Percentiles rank a stretch among this genome's conserved stretches.
Evolutionary conservation across 1,140 invertebrate species (phyloP).

Genomic region (Chlorops oryzae): DNA sequence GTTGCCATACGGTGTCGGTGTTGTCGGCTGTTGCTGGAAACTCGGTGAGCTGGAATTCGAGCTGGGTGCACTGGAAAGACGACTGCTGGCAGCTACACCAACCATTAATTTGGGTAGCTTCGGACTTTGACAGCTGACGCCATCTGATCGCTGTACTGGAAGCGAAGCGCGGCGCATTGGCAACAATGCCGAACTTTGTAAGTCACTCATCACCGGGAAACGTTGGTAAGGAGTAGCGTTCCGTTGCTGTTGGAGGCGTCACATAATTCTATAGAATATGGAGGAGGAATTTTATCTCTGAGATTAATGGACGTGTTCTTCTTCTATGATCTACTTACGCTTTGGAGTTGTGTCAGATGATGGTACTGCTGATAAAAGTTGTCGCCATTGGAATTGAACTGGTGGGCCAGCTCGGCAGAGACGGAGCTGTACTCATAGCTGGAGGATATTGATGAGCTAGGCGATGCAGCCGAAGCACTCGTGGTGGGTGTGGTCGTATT

Average conservation of each 20-base stretch:
- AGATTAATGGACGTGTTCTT: neutral
- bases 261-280: conserved; percentile 23
- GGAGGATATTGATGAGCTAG: conserved; percentile 35
- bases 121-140: conserved; percentile 62
- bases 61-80: conserved; percentile 56
- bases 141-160: conserved; percentile 69
- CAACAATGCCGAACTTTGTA: conserved; percentile 33
- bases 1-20: neutral
- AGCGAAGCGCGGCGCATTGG: conserved; percentile 65
- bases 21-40: conserved; percentile 33
- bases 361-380: conserved; percentile 26
- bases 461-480: conserved; percentile 34
- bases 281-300: no score
- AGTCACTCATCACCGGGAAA: conserved; percentile 53
- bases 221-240: conserved; percentile 58
- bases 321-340: conserved; percentile 21
- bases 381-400: conserved; percentile 8
- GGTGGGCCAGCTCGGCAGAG: neutral
- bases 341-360: conserved; percentile 18
- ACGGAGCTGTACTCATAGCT: conserved; percentile 27
- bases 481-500: conserved; percentile 35
- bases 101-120: conserved; percentile 54
- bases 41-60: conserved; percentile 61
- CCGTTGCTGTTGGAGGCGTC: conserved; percentile 32
- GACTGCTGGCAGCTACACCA: conserved; percentile 43